phyloP scores from a whole-genome alignment of 2,797 vertebrate species.

The Enteromius mattozi region DNA sequence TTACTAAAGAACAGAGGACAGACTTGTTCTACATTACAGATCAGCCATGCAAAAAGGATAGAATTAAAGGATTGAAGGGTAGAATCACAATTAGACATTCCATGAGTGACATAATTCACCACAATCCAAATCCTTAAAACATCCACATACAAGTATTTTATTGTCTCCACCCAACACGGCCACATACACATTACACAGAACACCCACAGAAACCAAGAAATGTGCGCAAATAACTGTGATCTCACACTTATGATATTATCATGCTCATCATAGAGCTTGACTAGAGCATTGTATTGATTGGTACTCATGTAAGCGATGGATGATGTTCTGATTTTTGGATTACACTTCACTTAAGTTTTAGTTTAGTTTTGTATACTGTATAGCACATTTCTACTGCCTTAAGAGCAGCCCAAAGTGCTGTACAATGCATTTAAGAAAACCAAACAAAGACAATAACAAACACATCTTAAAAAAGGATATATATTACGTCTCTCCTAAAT shows the following conservation, averaged over 20 bases:
- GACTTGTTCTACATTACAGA: slow-evolving; percentile 4
- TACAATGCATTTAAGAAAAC: background rate
- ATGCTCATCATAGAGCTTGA: slow-evolving; percentile 68
- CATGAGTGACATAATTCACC: slow-evolving; percentile 52
- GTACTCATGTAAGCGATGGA: background rate
- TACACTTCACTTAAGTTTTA: background rate
- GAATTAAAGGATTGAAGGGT: background rate
- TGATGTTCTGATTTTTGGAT: background rate
- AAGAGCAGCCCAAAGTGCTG: background rate
- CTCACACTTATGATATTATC: slow-evolving; percentile 53
- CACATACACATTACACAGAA: slow-evolving; percentile 71
- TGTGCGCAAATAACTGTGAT: slow-evolving; percentile 68
- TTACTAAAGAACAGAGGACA: slow-evolving; percentile 31
- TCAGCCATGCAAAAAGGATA: background rate
- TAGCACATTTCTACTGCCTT: background rate
- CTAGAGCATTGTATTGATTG: slow-evolving; percentile 17
- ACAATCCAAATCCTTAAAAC: slow-evolving; percentile 52
- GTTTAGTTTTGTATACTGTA: background rate
- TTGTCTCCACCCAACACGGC: slow-evolving; percentile 64
- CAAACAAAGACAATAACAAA: background rate
- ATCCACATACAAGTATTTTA: slow-evolving; percentile 54
- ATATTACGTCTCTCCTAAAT: too few relatives aligned
- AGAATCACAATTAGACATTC: slow-evolving; percentile 41
- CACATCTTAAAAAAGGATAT: background rate
- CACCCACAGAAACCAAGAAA: slow-evolving; percentile 66